These are phyloP conservation scores for Plutomurus gul DNA, from an alignment of 1,140 invertebrate genomes.

Conservation along the genomic window DNA sequence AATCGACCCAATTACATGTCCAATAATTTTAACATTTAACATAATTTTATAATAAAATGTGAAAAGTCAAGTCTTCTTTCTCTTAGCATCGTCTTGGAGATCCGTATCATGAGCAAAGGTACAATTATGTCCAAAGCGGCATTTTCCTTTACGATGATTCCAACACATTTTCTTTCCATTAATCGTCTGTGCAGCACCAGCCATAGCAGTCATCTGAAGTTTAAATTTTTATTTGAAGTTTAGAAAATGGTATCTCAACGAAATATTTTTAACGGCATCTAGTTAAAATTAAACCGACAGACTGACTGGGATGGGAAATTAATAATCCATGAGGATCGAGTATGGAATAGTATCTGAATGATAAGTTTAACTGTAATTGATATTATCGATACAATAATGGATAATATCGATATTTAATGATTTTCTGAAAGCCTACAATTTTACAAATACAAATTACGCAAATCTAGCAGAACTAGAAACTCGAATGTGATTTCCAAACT, in stretches of 20 bases:
- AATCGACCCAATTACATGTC: not conserved
- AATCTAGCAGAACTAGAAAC: too few species aligned
- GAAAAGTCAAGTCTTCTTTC: not conserved
- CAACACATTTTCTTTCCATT: constrained; percentile 90
- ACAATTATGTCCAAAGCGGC: constrained; percentile 88
- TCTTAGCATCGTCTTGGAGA: not conserved
- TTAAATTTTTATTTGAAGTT: constrained; percentile 66
- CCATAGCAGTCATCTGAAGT: constrained; percentile 75
- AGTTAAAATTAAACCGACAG: not conserved
- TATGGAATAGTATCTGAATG: not conserved
- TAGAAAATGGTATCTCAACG: constrained; percentile 56
- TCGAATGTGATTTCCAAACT: too few species aligned
- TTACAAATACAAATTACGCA: too few species aligned
- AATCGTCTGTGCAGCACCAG: constrained; percentile 73
- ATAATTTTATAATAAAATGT: not conserved
- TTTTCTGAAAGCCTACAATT: too few species aligned
- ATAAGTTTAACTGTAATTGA: not conserved
- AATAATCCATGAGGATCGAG: not conserved
- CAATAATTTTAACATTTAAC: not conserved
- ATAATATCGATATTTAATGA: too few species aligned
- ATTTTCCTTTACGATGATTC: constrained; percentile 88
- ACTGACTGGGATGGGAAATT: not conserved
- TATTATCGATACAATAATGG: too few species aligned
- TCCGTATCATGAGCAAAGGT: constrained; percentile 90
- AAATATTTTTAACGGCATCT: not conserved